A percentile compares a stretch with the other conserved stretches of the same genome.
Evolutionary conservation across 2,113 vertebrate genomes (phyloP).

Genomic region (Cyanistes caeruleus): DNA sequence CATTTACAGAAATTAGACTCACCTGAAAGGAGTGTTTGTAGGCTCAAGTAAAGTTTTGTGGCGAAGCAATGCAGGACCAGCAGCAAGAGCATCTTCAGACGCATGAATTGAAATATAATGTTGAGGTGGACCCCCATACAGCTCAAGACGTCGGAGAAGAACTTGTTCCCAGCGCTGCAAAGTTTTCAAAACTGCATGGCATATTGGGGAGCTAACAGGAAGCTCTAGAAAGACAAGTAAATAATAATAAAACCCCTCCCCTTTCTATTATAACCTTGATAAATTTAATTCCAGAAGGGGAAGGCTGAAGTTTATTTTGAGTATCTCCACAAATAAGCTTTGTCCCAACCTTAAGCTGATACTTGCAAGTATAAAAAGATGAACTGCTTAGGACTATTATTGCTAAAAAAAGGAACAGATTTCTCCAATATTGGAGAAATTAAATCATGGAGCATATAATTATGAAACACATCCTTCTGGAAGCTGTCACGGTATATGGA

Average conservation of each 20-base stretch:
- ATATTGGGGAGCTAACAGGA: conserved; percentile 92
- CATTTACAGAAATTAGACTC: neutral
- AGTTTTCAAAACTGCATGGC: conserved; percentile 90
- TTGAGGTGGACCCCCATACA: conserved; percentile 89
- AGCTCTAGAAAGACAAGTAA: conserved; percentile 81
- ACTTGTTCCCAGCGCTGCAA: conserved; percentile 97
- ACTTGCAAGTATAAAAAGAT: neutral
- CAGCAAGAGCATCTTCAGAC: conserved; percentile 81
- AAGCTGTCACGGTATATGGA: neutral
- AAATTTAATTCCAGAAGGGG: neutral
- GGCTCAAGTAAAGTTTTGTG: conserved; percentile 95
- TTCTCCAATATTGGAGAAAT: neutral
- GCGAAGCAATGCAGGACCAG: conserved; percentile 91
- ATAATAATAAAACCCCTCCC: neutral
- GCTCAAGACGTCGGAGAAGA: conserved; percentile 88
- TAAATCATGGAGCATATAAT: neutral
- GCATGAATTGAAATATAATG: conserved; percentile 86
- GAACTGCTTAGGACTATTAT: neutral
- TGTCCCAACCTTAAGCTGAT: neutral
- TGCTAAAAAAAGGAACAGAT: neutral
- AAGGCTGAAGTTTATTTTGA: neutral
- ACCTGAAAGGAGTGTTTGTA: conserved; percentile 95
- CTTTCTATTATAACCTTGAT: neutral
- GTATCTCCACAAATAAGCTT: neutral
- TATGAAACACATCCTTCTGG: neutral